These are phyloP conservation scores for Mycteria americana DNA, from an alignment of 2,797 vertebrate genomes.

Conservation along the genomic window DNA sequence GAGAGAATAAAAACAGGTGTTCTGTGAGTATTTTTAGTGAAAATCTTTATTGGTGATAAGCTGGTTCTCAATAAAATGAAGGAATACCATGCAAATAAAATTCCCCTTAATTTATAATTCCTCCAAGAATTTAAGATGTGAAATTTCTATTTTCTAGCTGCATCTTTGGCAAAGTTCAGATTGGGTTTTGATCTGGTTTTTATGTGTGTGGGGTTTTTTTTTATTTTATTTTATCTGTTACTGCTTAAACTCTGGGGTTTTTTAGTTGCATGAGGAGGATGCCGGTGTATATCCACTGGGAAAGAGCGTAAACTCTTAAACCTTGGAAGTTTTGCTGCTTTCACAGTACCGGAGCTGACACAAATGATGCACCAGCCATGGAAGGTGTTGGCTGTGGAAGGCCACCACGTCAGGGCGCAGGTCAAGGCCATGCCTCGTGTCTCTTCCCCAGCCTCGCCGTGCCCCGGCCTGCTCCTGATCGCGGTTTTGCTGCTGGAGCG, in stretches of 20 bases:
- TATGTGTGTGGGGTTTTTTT: neutral
- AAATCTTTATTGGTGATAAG: neutral
- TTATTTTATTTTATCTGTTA: neutral
- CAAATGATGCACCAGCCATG: neutral
- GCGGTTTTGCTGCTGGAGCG: neutral
- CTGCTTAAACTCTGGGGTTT: neutral
- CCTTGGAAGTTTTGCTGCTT: neutral
- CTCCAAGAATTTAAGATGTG: neutral
- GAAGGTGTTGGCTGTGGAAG: neutral
- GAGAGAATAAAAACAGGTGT: neutral
- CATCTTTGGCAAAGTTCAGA: neutral
- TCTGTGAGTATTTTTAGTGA: neutral
- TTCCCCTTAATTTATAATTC: neutral
- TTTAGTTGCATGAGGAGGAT: neutral
- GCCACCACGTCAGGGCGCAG: accelerated
- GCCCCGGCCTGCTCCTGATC: neutral
- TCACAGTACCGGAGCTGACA: neutral
- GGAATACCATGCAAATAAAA: neutral
- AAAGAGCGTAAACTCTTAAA: neutral
- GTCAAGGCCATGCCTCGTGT: accelerated
- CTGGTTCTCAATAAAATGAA: neutral
- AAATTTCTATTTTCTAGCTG: neutral
- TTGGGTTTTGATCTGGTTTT: neutral
- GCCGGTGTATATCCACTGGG: neutral
- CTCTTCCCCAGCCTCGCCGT: accelerated